These are phyloP conservation scores for Osmerus eperlanus DNA, from an alignment of 2,113 vertebrate species.

Conservation along the genomic window DNA sequence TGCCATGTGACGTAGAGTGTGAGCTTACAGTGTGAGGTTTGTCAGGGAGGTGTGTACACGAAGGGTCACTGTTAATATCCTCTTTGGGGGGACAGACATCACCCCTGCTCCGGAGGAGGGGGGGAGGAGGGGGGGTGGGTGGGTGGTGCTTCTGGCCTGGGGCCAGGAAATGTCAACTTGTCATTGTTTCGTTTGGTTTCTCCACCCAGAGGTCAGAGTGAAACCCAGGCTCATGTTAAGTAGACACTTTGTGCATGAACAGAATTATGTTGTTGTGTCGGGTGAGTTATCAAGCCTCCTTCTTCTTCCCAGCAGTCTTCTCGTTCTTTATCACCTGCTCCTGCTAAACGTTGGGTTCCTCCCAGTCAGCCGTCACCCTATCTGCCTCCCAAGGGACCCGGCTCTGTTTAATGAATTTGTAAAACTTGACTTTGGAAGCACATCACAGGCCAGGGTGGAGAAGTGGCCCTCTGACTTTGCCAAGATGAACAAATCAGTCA, in stretches of 20 bases:
- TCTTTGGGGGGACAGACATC: slow-evolving; percentile 34
- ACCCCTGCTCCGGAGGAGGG: neutral
- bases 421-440: slow-evolving; percentile 63
- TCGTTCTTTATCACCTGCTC: slow-evolving; percentile 37
- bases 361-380: slow-evolving; percentile 42
- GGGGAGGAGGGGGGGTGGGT: neutral
- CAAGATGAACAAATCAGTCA: slow-evolving; percentile 46
- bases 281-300: slow-evolving; percentile 35
- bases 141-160: slow-evolving; percentile 8
- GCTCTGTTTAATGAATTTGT: slow-evolving; percentile 60
- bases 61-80: slow-evolving; percentile 47
- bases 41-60: slow-evolving; percentile 27
- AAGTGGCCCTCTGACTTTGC: slow-evolving; percentile 41
- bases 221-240: slow-evolving; percentile 25
- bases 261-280: slow-evolving; percentile 34
- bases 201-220: slow-evolving; percentile 13
- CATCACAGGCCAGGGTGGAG: slow-evolving; percentile 53
- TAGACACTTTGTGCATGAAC: slow-evolving; percentile 16
- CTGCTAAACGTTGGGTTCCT: slow-evolving; percentile 10
- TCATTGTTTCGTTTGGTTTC: slow-evolving; percentile 26
- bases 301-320: slow-evolving; percentile 15
- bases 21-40: slow-evolving; percentile 19
- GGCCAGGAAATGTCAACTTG: slow-evolving; percentile 33
- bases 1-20: neutral
- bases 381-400: slow-evolving; percentile 43